Percentiles rank a stretch among this genome's conserved stretches.
These are phyloP conservation scores for Pristionchus mayeri DNA, from an alignment of 2,888 invertebrate genomes.

Conservation along the genomic window DNA sequence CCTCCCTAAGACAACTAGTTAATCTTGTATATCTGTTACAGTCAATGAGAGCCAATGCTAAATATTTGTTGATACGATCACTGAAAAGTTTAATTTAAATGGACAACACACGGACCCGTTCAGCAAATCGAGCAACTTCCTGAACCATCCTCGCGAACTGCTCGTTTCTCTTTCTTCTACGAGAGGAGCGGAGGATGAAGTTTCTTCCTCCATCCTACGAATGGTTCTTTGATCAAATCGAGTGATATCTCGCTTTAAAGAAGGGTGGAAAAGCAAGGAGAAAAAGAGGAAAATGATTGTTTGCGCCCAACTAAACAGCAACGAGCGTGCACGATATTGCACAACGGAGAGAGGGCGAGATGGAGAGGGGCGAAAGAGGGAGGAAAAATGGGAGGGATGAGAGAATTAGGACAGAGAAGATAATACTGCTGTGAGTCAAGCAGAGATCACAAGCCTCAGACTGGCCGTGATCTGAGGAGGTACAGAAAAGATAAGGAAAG, in stretches of 20 bases:
- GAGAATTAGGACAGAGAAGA: no score
- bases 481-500: no score
- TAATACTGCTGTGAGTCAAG: no score
- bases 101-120: background rate
- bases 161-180: background rate
- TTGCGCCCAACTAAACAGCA: constrained; percentile 3
- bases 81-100: no score
- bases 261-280: background rate
- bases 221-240: background rate
- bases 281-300: background rate
- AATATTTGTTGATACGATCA: no score
- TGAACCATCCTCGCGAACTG: background rate
- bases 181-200: background rate
- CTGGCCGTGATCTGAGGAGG: no score
- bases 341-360: background rate
- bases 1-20: background rate
- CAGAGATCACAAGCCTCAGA: no score
- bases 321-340: constrained; percentile 22
- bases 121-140: background rate
- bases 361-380: no score
- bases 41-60: background rate
- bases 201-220: background rate
- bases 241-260: background rate
- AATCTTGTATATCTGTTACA: no score
- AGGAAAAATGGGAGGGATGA: no score